These are phyloP conservation scores for Syritta pipiens DNA, from an alignment of 2,888 invertebrate genomes.

Conservation along the genomic window DNA sequence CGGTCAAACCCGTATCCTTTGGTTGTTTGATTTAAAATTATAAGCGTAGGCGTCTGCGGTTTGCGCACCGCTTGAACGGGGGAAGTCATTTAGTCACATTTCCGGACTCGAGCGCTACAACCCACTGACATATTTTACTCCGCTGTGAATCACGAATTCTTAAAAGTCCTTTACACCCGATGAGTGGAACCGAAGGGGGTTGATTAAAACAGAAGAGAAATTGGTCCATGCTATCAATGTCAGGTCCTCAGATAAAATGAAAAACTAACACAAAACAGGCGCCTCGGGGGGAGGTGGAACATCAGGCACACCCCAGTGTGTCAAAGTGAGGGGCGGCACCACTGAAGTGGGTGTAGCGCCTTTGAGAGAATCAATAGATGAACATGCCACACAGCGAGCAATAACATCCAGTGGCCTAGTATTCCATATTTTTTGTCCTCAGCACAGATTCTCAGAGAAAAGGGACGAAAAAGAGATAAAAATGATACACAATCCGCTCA, in stretches of 20 bases:
- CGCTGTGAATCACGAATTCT: not conserved
- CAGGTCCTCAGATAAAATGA: constrained; percentile 5
- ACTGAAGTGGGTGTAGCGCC: not conserved
- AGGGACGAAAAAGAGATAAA: not conserved
- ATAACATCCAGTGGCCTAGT: not conserved
- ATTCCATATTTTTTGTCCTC: not conserved
- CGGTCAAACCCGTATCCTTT: constrained; percentile 37
- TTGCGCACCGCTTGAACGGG: not conserved
- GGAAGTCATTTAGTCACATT: constrained; percentile 38
- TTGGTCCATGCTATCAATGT: constrained; percentile 22
- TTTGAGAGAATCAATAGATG: constrained; percentile 11
- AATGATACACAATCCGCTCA: not conserved
- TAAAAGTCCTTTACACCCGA: not conserved
- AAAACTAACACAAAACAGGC: not conserved
- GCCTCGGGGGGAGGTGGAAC: not conserved
- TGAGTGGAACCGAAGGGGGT: not conserved
- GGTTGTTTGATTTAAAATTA: constrained; percentile 59
- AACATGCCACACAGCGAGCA: not conserved
- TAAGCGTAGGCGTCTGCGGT: not conserved
- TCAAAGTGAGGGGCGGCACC: constrained; percentile 9
- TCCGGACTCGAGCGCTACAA: constrained; percentile 20
- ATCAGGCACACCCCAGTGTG: not conserved
- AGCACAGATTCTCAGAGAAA: no score
- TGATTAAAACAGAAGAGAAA: constrained; percentile 4
- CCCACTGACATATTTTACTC: constrained; percentile 30